phyloP scores from a whole-genome alignment of 2,113 vertebrate genomes.

The Ceuthmochares aereus region DNA sequence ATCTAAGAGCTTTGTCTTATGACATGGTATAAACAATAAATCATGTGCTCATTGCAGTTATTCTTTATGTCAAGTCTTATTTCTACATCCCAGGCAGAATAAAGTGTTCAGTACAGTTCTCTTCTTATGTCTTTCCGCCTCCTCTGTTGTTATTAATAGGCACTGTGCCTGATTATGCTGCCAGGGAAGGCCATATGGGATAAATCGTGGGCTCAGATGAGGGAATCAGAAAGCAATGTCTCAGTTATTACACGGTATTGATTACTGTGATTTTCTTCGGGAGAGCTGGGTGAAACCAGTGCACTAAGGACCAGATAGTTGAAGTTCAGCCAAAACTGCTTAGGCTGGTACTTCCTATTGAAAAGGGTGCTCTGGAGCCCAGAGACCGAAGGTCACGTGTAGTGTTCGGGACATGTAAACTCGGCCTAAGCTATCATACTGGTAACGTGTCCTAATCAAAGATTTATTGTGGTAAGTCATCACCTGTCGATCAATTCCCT shows the following conservation, averaged over 20 bases:
- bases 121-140: background rate
- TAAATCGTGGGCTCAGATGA: background rate
- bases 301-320: background rate
- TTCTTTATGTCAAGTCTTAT: slow-evolving; percentile 44
- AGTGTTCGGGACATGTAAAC: background rate
- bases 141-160: slow-evolving; percentile 26
- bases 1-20: slow-evolving; percentile 21
- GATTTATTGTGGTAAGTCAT: background rate
- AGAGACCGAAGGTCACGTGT: background rate
- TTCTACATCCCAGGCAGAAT: slow-evolving; percentile 18
- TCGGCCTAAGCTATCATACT: background rate
- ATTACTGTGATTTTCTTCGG: background rate
- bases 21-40: slow-evolving; percentile 36
- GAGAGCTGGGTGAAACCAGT: background rate
- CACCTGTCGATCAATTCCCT: background rate
- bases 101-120: background rate
- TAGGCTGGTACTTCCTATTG: background rate
- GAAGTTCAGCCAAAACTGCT: background rate
- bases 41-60: slow-evolving; percentile 48
- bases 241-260: background rate
- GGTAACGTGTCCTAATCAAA: background rate
- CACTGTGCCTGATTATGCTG: background rate
- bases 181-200: background rate
- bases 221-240: background rate
- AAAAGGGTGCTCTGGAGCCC: background rate